Base-by-base conservation (phyloP, 2,888 invertebrate species). In the Dolichomitus sp. region DNA sequence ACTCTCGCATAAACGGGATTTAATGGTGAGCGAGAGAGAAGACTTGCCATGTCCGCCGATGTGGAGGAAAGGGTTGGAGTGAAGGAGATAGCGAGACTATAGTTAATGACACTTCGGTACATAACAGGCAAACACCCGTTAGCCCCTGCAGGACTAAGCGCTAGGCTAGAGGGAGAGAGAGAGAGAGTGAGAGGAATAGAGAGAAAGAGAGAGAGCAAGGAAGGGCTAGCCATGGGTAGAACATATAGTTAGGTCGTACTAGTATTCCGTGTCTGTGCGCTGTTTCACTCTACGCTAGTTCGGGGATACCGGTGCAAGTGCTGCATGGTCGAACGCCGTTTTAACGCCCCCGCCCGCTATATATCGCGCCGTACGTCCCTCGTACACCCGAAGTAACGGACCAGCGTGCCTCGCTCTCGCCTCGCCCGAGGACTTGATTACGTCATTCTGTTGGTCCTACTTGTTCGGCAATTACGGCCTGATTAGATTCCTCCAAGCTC, bases 1-100 rank as follows among this genome's bases (percentile, higher is more conserved):
- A 80, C 77, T 72, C 80, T 77, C 81, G 79, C 80, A 81, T 85
- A 81, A 85, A 81, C 80, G 84, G 66, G 83, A 80, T 85, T 85
- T 85, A 84, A 85, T 85, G 80, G 84, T 54, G 80, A 83, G 81
- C 17, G 50, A 65, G 72, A 68, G 79, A 73, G 72, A 50, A 23
- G 48, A 48, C 37, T 12, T 68, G 6, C 23, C 66, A 73, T 61
- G n/a, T 37, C 30, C 42, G 42, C 23, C 30, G 70, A 33, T 11
- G 40, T 14, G 45, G 12, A 27, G 50, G 33, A 80, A 70, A 78
- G 78, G 72, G 70, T 69, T 42, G 40, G 72, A 37, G 65, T 37
- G 45, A 80, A 65, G 40, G 48, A 73, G 68, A 81, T 45, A 54
- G 72, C 59, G 42, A 42, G 73, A 52, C 66, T 50, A 80, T 80